Evolutionary conservation across 2,888 invertebrate species (phyloP).

Genomic region (Pherbina coryleti): DNA sequence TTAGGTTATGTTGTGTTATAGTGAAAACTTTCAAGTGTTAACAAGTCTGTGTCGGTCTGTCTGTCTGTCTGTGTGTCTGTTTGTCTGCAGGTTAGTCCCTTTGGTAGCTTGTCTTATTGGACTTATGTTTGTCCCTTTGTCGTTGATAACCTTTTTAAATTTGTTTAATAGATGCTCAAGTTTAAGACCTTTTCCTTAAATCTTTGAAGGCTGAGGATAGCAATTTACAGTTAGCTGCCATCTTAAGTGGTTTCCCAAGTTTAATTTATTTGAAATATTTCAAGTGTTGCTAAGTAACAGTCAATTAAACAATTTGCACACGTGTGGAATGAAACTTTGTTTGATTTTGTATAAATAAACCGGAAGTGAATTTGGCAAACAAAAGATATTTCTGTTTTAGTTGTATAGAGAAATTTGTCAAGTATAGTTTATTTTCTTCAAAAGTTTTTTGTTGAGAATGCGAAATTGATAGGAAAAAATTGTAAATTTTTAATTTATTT

Average conservation of each 20-base stretch:
- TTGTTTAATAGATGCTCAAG: conserved; percentile 17
- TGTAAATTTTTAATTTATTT: too few relatives aligned
- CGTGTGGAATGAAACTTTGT: not conserved
- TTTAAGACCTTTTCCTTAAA: not conserved
- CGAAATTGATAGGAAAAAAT: too few relatives aligned
- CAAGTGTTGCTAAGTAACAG: conserved; percentile 23
- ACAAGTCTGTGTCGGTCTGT: conserved; percentile 9
- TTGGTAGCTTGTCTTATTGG: not conserved
- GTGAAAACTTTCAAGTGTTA: conserved; percentile 32
- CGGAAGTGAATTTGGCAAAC: conserved; percentile 1
- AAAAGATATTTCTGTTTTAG: not conserved
- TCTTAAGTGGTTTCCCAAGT: conserved; percentile 30
- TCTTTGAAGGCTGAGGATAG: not conserved
- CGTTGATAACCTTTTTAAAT: not conserved
- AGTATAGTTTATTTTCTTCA: too few relatives aligned
- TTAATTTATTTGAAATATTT: conserved; percentile 32
- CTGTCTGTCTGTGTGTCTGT: not conserved
- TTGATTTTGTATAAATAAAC: not conserved
- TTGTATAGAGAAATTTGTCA: too few relatives aligned
- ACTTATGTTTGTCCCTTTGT: not conserved
- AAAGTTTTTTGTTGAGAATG: too few relatives aligned
- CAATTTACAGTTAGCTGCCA: conserved; percentile 22
- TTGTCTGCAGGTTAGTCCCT: not conserved
- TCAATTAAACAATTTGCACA: conserved; percentile 35
- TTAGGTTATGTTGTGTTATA: conserved; percentile 19